These are phyloP conservation scores for Sciurus carolinensis DNA, from an alignment of 2,797 vertebrate genomes.

Conservation along the genomic window DNA sequence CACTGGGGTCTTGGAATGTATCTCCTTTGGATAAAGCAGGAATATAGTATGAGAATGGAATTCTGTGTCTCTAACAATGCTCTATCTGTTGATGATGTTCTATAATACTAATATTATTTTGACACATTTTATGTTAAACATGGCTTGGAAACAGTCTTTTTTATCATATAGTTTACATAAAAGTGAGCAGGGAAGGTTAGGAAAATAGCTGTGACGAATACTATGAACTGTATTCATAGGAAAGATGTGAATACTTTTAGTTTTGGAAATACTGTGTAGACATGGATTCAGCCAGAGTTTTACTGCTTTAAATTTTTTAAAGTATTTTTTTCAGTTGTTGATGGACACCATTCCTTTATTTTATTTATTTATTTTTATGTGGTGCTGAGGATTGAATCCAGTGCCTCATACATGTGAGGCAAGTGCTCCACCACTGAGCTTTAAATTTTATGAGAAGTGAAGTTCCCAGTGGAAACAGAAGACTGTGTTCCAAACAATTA, in stretches of 20 bases:
- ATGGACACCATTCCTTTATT: too few species aligned
- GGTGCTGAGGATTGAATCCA: too few species aligned
- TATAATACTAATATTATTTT: neutral
- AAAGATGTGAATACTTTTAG: neutral
- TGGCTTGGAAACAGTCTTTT: slow-evolving; percentile 14
- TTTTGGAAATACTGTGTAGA: neutral
- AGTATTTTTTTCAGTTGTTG: too few species aligned
- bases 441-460: slow-evolving; percentile 20
- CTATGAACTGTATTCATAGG: neutral
- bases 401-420: too few species aligned
- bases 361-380: too few species aligned
- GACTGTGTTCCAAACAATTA: neutral
- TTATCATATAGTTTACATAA: neutral
- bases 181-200: neutral
- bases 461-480: neutral
- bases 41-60: neutral
- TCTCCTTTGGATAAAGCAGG: neutral
- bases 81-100: neutral
- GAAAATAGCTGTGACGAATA: neutral
- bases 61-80: neutral
- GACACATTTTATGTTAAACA: neutral
- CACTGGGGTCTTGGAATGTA: too few species aligned
- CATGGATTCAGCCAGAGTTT: neutral
- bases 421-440: neutral
- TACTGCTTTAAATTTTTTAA: neutral